Conservation (phyloP, 2,888 invertebrate species). For the Apantesis nais region DNA sequence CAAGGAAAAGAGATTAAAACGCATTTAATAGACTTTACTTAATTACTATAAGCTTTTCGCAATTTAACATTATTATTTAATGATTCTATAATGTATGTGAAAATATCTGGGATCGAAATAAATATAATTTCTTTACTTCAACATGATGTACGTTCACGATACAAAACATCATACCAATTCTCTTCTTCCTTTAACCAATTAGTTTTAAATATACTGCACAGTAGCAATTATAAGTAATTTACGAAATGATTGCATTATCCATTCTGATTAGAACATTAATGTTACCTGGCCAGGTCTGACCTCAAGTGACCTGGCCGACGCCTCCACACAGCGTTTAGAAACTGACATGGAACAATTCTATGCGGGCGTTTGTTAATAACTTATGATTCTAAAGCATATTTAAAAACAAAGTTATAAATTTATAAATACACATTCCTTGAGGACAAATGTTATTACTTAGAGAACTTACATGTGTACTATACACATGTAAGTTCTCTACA, state of each 20-base stretch:
- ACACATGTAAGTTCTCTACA: neutral
- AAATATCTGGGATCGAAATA: neutral
- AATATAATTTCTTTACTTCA: neutral
- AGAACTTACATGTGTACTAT: neutral
- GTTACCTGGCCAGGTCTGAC: slow-evolving; percentile 51
- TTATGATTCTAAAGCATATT: neutral
- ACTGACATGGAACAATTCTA: slow-evolving; percentile 26
- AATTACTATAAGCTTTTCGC: neutral
- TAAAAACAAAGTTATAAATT: neutral
- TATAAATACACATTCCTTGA: neutral
- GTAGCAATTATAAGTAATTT: slow-evolving; percentile 30
- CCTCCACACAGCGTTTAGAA: slow-evolving; percentile 35
- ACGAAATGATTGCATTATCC: slow-evolving; percentile 38
- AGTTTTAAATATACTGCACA: slow-evolving; percentile 2
- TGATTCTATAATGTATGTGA: neutral
- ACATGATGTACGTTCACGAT: neutral
- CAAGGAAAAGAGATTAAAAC: neutral
- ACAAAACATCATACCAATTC: neutral
- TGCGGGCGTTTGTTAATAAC: slow-evolving; percentile 14
- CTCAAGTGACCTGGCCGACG: slow-evolving; percentile 42
- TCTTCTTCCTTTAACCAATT: neutral
- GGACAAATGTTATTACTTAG: too few species aligned
- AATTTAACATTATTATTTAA: slow-evolving; percentile 2
- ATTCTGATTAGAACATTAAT: slow-evolving; percentile 57
- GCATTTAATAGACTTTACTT: slow-evolving; percentile 1